Conservation (phyloP, 2,888 invertebrate genomes). For the Lasioglossum oenotherae region DNA sequence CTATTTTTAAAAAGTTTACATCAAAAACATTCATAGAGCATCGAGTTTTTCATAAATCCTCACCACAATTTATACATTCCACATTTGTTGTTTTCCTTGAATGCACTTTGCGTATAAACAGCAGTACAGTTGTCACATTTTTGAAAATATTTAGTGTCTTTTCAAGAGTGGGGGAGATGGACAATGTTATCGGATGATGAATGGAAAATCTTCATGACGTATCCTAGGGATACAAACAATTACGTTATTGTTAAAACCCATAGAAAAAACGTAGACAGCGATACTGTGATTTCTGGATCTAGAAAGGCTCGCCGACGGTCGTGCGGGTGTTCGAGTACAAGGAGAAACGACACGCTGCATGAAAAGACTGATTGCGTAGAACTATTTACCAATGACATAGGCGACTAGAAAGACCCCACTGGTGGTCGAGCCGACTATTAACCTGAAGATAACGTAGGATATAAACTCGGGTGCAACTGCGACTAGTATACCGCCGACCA, state of each 20-base stretch:
- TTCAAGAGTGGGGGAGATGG: too few species aligned
- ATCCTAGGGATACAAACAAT: not conserved
- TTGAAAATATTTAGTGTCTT: too few species aligned
- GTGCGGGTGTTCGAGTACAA: not conserved
- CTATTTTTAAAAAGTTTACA: not conserved
- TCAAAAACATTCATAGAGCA: not conserved
- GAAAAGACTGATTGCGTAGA: not conserved
- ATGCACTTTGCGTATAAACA: too few species aligned
- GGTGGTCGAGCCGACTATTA: slow-evolving; percentile 90
- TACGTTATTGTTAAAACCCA: not conserved
- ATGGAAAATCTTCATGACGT: not conserved
- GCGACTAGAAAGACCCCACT: slow-evolving; percentile 92
- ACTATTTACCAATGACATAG: slow-evolving; percentile 89
- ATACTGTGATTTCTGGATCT: not conserved
- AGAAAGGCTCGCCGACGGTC: not conserved
- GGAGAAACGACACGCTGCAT: not conserved
- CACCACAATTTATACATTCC: too few species aligned
- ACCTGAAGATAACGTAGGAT: slow-evolving; percentile 88
- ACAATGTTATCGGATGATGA: not conserved
- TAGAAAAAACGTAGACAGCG: not conserved
- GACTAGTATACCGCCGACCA: slow-evolving; percentile 88
- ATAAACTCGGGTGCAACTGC: slow-evolving; percentile 89
- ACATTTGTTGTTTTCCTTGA: too few species aligned
- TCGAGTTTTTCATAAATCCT: too few species aligned
- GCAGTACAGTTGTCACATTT: too few species aligned